phyloP scores from a whole-genome alignment of 2,888 invertebrate genomes.

The Cantharis flavilabris region DNA sequence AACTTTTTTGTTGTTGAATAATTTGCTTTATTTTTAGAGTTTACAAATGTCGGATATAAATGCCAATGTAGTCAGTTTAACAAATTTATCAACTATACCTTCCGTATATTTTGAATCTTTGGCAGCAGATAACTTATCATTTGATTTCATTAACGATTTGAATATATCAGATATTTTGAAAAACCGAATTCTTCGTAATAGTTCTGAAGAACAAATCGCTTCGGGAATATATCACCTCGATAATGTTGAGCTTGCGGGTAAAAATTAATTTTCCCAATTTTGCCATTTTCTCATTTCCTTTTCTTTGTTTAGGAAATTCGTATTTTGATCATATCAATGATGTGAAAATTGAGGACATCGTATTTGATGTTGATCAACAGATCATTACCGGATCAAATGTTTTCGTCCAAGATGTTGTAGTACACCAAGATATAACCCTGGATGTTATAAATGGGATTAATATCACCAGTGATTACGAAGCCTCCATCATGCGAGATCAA shows the following conservation, averaged over 20 bases:
- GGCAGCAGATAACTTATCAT: conserved; percentile 40
- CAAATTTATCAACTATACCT: conserved; percentile 38
- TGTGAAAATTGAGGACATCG: conserved; percentile 43
- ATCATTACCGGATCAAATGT: conserved; percentile 43
- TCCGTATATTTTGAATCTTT: conserved; percentile 43
- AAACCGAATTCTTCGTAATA: conserved; percentile 41
- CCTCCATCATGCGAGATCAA: conserved; percentile 21
- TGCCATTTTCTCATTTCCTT: neutral
- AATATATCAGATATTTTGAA: conserved; percentile 42
- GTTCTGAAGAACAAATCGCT: conserved; percentile 36
- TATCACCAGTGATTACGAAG: conserved; percentile 12
- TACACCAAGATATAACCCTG: conserved; percentile 40
- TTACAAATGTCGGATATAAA: conserved; percentile 37
- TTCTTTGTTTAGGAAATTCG: conserved; percentile 40
- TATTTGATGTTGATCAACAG: conserved; percentile 45
- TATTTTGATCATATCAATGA: conserved; percentile 43
- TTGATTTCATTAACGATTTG: conserved; percentile 42
- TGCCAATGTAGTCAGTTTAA: conserved; percentile 45
- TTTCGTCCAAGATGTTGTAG: conserved; percentile 40
- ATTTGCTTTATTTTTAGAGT: conserved; percentile 35
- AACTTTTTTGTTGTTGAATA: neutral
- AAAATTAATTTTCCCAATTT: conserved; percentile 27
- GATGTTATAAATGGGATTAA: conserved; percentile 27
- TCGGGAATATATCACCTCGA: conserved; percentile 44
- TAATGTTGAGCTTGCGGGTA: conserved; percentile 41